These are phyloP conservation scores for Eremobia ochroleuca DNA, from an alignment of 2,888 invertebrate species.

Conservation along the genomic window DNA sequence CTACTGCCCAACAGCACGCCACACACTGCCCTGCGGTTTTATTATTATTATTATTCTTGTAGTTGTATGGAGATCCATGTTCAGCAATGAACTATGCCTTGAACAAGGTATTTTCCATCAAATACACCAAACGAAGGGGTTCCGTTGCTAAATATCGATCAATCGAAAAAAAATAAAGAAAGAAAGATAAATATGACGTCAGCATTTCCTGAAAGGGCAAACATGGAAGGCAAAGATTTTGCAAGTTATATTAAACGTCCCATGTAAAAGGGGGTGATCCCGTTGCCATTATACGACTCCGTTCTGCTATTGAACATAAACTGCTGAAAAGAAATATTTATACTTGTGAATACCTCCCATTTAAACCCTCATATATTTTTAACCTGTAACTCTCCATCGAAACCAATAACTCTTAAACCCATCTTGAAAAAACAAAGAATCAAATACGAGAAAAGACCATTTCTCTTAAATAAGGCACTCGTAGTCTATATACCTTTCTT, in stretches of 20 bases:
- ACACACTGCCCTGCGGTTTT: too few species aligned
- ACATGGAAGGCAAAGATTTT: background rate
- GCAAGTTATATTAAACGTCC: background rate
- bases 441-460: slow-evolving; percentile 43
- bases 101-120: background rate
- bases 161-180: background rate
- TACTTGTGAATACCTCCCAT: background rate
- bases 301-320: background rate
- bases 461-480: slow-evolving; percentile 48
- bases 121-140: too few species aligned
- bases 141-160: background rate
- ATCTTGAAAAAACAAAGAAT: slow-evolving; percentile 50
- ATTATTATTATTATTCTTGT: too few species aligned
- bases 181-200: background rate
- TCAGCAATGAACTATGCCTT: background rate
- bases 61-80: background rate
- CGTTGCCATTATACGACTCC: background rate
- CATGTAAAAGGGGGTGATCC: too few species aligned
- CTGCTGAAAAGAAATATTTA: background rate
- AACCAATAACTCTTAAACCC: slow-evolving; percentile 18
- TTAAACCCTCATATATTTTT: background rate
- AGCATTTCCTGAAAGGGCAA: background rate
- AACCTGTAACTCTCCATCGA: background rate
- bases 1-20: too few species aligned
- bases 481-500: slow-evolving; percentile 42